Percentiles rank a stretch among this genome's conserved stretches.
phyloP scores from a whole-genome alignment of 2,113 vertebrate species.

The Psittacara wagleri region DNA sequence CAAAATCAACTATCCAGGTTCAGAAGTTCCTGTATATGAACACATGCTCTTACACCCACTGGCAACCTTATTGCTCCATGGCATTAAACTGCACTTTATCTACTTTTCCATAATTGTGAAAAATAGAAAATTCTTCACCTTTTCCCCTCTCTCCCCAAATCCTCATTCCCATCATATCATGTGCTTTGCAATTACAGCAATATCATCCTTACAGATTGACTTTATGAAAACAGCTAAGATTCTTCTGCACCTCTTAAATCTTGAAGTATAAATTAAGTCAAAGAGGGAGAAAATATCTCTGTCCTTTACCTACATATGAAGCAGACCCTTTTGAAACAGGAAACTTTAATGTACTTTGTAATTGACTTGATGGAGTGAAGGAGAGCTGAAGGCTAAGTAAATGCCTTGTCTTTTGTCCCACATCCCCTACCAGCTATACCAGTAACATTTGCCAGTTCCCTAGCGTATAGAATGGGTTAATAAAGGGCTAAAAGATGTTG shows the following conservation, averaged over 20 bases:
- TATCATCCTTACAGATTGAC: neutral
- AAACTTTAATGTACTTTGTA: neutral
- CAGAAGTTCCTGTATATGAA: neutral
- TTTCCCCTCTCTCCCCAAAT: neutral
- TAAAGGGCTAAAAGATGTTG: neutral
- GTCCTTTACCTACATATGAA: neutral
- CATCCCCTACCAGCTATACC: neutral
- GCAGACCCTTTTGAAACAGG: neutral
- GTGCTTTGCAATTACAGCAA: neutral
- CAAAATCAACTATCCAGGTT: neutral
- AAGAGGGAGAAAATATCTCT: neutral
- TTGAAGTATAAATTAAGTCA: neutral
- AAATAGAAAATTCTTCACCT: neutral
- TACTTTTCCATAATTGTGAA: neutral
- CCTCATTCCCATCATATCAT: neutral
- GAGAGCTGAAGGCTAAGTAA: conserved; percentile 1
- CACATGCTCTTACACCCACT: neutral
- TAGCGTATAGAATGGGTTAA: neutral
- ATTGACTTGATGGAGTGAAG: neutral
- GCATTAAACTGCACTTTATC: neutral
- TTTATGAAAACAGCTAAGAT: neutral
- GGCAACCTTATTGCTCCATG: neutral
- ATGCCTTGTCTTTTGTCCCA: neutral
- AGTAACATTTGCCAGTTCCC: neutral
- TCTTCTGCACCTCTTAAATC: neutral